A percentile compares a stretch with the other conserved stretches of the same genome.
Evolutionary conservation across 2,888 invertebrate genomes (phyloP).

Genomic region (Mythimna impura): DNA sequence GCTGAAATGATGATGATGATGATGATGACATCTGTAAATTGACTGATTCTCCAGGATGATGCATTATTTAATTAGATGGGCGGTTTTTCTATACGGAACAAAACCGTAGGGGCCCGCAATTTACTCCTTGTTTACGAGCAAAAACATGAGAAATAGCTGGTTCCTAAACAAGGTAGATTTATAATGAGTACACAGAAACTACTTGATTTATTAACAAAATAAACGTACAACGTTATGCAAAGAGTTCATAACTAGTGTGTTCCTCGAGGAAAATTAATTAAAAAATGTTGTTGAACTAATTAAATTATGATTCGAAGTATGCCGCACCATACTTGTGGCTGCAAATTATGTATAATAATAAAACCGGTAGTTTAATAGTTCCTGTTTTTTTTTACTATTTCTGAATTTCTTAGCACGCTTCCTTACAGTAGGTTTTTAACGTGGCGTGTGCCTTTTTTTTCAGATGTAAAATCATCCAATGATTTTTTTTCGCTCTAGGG

Average conservation of each 20-base stretch:
- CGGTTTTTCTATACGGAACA: too few species aligned
- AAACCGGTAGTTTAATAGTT: constrained; percentile 9
- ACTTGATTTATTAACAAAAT: constrained; percentile 33
- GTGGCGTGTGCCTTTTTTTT: too few species aligned
- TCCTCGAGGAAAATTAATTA: constrained; percentile 40
- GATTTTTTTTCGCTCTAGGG: too few species aligned
- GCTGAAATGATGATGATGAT: too few species aligned
- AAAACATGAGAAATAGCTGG: neutral
- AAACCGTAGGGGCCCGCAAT: too few species aligned
- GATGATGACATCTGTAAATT: too few species aligned
- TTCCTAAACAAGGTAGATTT: neutral
- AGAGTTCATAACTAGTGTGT: constrained; percentile 17
- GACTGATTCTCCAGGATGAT: too few species aligned
- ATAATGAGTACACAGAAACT: neutral
- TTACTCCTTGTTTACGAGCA: neutral
- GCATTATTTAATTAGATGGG: too few species aligned
- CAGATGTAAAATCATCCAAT: too few species aligned
- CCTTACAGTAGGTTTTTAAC: too few species aligned
- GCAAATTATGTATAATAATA: constrained; percentile 21
- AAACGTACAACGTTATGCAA: constrained; percentile 24
- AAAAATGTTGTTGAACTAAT: constrained; percentile 54
- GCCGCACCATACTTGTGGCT: neutral
- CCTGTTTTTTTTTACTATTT: neutral
- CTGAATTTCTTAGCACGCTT: neutral
- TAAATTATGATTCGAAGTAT: constrained; percentile 35